These are phyloP conservation scores for Oxyscelio sp. DNA, from an alignment of 2,888 invertebrate species.

Conservation along the genomic window DNA sequence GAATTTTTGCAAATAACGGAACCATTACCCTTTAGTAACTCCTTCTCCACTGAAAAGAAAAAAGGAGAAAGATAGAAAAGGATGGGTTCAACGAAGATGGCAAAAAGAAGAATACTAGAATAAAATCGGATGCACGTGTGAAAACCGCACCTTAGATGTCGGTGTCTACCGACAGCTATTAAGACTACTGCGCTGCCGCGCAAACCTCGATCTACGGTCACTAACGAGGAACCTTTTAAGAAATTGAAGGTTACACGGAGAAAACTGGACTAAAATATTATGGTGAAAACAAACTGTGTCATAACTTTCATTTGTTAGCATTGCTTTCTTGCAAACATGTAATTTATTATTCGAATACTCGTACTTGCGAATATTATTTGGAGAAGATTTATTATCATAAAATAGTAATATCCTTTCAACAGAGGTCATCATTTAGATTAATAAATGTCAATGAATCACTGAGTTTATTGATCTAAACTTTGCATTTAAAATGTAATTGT, in stretches of 20 bases:
- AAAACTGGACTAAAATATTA: constrained; percentile 65
- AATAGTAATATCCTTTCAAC: constrained; percentile 45
- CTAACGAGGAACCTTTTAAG: constrained; percentile 50
- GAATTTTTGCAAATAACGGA: too few species aligned
- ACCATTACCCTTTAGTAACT: too few species aligned
- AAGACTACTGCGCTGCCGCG: constrained; percentile 18
- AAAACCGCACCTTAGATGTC: constrained; percentile 83
- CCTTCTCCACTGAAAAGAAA: too few species aligned
- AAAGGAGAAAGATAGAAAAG: too few species aligned
- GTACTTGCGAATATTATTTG: constrained; percentile 52
- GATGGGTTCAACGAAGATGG: neutral
- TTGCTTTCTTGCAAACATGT: constrained; percentile 19
- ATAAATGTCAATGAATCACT: neutral
- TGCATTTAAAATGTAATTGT: constrained; percentile 15
- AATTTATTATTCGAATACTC: constrained; percentile 31
- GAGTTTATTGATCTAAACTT: constrained; percentile 20
- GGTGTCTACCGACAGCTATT: constrained; percentile 71
- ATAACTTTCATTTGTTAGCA: constrained; percentile 67
- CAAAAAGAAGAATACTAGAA: constrained; percentile 56
- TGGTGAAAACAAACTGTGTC: constrained; percentile 55
- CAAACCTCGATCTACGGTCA: too few species aligned
- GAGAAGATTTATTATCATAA: constrained; percentile 22
- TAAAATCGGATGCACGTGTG: constrained; percentile 85
- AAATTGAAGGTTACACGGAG: constrained; percentile 46
- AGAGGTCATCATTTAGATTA: constrained; percentile 31